These are phyloP conservation scores for Ornithoptera alexandrae DNA, from an alignment of 2,888 invertebrate genomes.

Conservation along the genomic window DNA sequence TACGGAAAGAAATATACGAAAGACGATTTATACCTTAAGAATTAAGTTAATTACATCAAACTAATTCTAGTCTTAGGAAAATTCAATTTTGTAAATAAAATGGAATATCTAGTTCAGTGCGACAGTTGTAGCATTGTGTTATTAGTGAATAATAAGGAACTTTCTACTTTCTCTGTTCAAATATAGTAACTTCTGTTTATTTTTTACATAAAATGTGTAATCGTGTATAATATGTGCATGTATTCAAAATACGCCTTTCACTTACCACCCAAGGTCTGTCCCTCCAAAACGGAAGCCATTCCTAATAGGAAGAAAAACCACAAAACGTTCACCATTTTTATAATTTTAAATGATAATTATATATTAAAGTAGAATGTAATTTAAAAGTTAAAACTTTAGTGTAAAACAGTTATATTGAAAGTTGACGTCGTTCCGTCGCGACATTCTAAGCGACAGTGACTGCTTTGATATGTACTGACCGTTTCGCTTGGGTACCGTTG, in stretches of 20 bases:
- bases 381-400: constrained; percentile 34
- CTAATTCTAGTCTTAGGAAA: too few relatives aligned
- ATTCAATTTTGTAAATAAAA: too few relatives aligned
- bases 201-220: constrained; percentile 12
- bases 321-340: constrained; percentile 52
- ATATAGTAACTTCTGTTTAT: constrained; percentile 9
- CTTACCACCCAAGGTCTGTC: constrained; percentile 72
- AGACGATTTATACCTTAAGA: too few relatives aligned
- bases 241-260: constrained; percentile 61
- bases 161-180: constrained; percentile 30
- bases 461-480: constrained; percentile 51
- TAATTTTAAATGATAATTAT: constrained; percentile 30
- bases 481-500: constrained; percentile 41
- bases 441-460: constrained; percentile 46
- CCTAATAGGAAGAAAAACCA: constrained; percentile 47
- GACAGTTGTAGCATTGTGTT: too few relatives aligned
- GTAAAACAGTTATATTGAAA: constrained; percentile 40
- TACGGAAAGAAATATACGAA: too few relatives aligned
- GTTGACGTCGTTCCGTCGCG: constrained; percentile 44
- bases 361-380: constrained; percentile 12
- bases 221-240: constrained; percentile 26
- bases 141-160: neutral
- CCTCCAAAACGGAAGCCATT: constrained; percentile 54
- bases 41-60: too few relatives aligned
- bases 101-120: too few relatives aligned